Conservation (phyloP, 2,113 vertebrate genomes). For the Saguinus midas region DNA sequence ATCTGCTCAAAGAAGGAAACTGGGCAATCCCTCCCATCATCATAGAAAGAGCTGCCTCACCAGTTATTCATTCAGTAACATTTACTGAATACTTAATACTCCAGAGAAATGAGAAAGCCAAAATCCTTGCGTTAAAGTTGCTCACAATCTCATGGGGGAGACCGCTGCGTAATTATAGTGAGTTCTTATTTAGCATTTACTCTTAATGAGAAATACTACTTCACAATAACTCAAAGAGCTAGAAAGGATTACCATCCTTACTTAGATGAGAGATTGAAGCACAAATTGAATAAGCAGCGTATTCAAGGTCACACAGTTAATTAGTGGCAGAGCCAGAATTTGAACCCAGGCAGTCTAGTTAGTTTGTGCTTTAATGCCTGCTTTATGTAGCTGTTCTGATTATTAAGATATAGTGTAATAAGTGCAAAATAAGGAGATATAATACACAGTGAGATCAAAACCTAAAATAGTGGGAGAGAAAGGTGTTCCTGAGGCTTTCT, state of each 20-base stretch:
- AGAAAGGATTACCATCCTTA: background rate
- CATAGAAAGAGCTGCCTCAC: background rate
- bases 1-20: background rate
- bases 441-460: constrained; percentile 9
- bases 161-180: background rate
- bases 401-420: constrained; percentile 1
- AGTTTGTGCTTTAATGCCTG: background rate
- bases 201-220: background rate
- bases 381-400: constrained; percentile 26
- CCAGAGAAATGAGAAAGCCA: background rate
- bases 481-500: constrained; percentile 25
- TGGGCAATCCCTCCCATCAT: background rate
- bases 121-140: background rate
- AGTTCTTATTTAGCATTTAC: background rate
- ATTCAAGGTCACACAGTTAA: background rate
- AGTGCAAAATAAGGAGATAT: background rate
- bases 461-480: background rate
- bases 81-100: background rate
- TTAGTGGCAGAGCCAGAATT: constrained; percentile 11
- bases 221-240: background rate
- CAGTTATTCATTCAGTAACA: background rate
- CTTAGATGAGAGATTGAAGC: background rate
- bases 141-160: background rate
- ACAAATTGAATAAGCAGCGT: background rate
- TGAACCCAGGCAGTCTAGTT: background rate